Evolutionary conservation across 2,113 vertebrate genomes (phyloP).

Genomic region (Austrofundulus limnaeus): DNA sequence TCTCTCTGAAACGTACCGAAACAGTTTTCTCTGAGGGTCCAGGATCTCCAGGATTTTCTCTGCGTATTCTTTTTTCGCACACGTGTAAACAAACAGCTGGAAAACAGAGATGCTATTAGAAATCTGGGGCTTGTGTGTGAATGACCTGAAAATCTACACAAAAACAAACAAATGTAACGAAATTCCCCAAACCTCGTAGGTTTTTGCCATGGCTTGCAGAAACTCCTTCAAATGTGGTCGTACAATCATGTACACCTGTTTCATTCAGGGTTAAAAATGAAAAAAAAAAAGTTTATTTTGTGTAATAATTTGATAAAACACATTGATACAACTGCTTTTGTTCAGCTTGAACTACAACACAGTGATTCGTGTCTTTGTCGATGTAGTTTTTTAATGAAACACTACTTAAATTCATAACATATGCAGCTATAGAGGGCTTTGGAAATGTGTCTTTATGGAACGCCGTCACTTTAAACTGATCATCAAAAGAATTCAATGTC

Average conservation of each 20-base stretch:
- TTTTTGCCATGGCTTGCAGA: constrained; percentile 79
- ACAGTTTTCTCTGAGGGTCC: constrained; percentile 82
- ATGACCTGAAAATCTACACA: too few relatives aligned
- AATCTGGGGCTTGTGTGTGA: too few relatives aligned
- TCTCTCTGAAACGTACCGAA: constrained; percentile 72
- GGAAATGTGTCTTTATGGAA: too few relatives aligned
- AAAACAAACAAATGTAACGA: not conserved
- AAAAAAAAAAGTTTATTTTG: not conserved
- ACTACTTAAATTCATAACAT: too few relatives aligned
- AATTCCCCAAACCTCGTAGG: constrained; percentile 78
- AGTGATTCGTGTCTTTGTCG: too few relatives aligned
- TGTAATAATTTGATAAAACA: not conserved
- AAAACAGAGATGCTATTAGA: constrained; percentile 25
- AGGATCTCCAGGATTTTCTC: constrained; percentile 83
- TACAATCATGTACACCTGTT: constrained; percentile 82
- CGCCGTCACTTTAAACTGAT: not conserved
- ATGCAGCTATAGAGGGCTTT: too few relatives aligned
- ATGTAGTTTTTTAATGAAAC: too few relatives aligned
- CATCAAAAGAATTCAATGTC: not conserved
- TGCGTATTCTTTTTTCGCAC: constrained; percentile 81
- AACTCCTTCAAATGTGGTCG: constrained; percentile 82
- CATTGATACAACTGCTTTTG: not conserved
- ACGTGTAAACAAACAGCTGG: constrained; percentile 85
- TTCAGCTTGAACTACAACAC: too few relatives aligned
- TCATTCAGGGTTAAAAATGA: not conserved